Conservation (phyloP, 2,888 invertebrate genomes). For the Tholera decimalis region DNA sequence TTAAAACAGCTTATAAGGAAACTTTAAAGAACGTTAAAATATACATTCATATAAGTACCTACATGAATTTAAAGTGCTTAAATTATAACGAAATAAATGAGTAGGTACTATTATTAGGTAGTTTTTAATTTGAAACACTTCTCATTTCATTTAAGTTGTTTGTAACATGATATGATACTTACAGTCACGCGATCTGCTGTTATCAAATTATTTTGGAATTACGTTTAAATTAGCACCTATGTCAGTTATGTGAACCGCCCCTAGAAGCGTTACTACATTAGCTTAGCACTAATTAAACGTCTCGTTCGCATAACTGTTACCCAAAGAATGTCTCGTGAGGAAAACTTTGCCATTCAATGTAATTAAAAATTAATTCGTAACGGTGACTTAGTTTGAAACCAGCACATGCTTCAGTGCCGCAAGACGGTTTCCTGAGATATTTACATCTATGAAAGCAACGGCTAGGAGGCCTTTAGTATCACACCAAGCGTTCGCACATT, state of each 20-base stretch:
- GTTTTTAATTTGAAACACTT: constrained; percentile 41
- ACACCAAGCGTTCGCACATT: constrained; percentile 46
- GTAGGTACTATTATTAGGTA: constrained; percentile 2
- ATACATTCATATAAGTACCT: neutral
- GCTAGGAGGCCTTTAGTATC: constrained; percentile 38
- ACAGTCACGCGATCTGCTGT: constrained; percentile 54
- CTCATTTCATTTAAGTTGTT: constrained; percentile 49
- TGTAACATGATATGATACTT: constrained; percentile 56
- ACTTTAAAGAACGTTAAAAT: neutral
- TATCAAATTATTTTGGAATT: constrained; percentile 43
- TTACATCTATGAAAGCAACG: constrained; percentile 34
- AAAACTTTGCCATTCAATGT: constrained; percentile 23
- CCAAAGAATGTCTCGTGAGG: constrained; percentile 1
- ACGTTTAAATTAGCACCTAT: constrained; percentile 32
- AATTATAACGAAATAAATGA: constrained; percentile 16
- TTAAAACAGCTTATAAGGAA: constrained; percentile 18
- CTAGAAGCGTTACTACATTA: constrained; percentile 4
- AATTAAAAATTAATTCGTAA: constrained; percentile 31
- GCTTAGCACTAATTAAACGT: constrained; percentile 16
- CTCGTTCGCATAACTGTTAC: neutral
- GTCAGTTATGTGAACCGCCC: constrained; percentile 13
- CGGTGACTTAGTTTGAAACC: constrained; percentile 26
- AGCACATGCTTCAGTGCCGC: constrained; percentile 15
- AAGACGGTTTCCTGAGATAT: constrained; percentile 36
- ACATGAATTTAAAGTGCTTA: constrained; percentile 12